phyloP scores from a whole-genome alignment of 1,140 invertebrate genomes.

The Atta texana region DNA sequence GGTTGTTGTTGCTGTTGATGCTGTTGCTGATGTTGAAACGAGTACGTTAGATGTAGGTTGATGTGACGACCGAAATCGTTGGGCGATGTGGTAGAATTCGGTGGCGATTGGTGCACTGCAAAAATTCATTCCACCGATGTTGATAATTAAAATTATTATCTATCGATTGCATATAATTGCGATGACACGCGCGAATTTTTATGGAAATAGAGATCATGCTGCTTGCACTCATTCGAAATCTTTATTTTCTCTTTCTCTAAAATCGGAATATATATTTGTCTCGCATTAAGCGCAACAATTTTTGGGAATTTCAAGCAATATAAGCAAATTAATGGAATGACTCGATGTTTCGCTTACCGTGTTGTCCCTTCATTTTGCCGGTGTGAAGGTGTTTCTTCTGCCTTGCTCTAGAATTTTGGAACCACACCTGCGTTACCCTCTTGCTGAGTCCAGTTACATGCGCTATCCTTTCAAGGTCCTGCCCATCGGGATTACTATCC shows the following conservation, averaged over 20 bases:
- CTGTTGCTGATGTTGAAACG: slow-evolving; percentile 91
- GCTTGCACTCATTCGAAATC: no score
- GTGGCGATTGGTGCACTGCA: slow-evolving; percentile 80
- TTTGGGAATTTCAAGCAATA: no score
- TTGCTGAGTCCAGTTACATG: slow-evolving; percentile 98
- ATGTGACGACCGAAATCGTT: slow-evolving; percentile 91
- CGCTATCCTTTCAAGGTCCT: slow-evolving; percentile 98
- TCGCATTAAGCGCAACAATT: no score
- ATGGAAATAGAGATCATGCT: slow-evolving; percentile 8
- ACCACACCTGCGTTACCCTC: slow-evolving; percentile 99
- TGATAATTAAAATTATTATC: slow-evolving; percentile 9
- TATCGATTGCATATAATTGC: not conserved
- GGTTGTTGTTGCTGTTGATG: slow-evolving; percentile 79
- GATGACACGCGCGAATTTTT: not conserved
- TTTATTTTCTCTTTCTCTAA: no score
- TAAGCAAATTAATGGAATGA: not conserved
- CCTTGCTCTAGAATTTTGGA: slow-evolving; percentile 98
- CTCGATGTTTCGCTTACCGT: slow-evolving; percentile 68
- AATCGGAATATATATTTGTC: no score
- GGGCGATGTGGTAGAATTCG: slow-evolving; percentile 77
- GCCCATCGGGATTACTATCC: slow-evolving; percentile 99
- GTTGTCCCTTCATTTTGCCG: slow-evolving; percentile 90
- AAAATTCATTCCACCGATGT: slow-evolving; percentile 29
- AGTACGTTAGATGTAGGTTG: slow-evolving; percentile 93
- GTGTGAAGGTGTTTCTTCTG: slow-evolving; percentile 99